Percentiles rank a stretch among this genome's conserved stretches.
Evolutionary conservation across 92 coral and sea anemone genomes (phyloP).

Genomic region (Pocillopora meandrina): DNA sequence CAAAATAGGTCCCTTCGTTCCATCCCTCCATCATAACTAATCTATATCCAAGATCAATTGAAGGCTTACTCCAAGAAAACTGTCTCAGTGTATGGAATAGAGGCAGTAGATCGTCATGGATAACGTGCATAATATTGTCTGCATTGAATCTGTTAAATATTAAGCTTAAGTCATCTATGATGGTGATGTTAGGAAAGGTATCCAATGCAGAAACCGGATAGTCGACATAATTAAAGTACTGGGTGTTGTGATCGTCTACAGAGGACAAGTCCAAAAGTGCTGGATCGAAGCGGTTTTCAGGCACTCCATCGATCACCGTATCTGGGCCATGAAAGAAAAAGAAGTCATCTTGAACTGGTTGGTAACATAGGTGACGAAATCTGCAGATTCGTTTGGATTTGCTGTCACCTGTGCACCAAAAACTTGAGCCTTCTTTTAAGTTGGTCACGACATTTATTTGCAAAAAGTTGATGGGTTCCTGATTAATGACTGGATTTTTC

Average conservation of each 20-base stretch:
- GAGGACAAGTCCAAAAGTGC: constrained; percentile 93
- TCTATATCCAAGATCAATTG: constrained; percentile 59
- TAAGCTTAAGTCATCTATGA: constrained; percentile 69
- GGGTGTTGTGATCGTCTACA: constrained; percentile 86
- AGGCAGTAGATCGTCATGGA: constrained; percentile 95
- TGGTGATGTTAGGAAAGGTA: constrained; percentile 62
- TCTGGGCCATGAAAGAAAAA: constrained; percentile 87
- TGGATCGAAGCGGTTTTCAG: constrained; percentile 81
- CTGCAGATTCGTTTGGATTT: constrained; percentile 83
- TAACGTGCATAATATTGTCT: constrained; percentile 92
- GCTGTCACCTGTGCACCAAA: constrained; percentile 83
- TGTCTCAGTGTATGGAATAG: constrained; percentile 78
- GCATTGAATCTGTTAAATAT: constrained; percentile 89
- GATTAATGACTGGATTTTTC: neutral
- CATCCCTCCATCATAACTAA: constrained; percentile 91
- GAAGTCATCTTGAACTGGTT: constrained; percentile 72
- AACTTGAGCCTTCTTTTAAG: constrained; percentile 74
- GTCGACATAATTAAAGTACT: constrained; percentile 88
- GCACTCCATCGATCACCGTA: constrained; percentile 78
- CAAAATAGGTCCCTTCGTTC: constrained; percentile 72
- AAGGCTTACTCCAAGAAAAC: constrained; percentile 38
- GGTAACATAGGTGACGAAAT: constrained; percentile 86
- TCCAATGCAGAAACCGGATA: constrained; percentile 68
- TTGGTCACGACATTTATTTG: neutral
- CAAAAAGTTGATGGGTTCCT: neutral